These are phyloP conservation scores for Etheostoma spectabile DNA, from an alignment of 2,113 vertebrate genomes.

Conservation along the genomic window DNA sequence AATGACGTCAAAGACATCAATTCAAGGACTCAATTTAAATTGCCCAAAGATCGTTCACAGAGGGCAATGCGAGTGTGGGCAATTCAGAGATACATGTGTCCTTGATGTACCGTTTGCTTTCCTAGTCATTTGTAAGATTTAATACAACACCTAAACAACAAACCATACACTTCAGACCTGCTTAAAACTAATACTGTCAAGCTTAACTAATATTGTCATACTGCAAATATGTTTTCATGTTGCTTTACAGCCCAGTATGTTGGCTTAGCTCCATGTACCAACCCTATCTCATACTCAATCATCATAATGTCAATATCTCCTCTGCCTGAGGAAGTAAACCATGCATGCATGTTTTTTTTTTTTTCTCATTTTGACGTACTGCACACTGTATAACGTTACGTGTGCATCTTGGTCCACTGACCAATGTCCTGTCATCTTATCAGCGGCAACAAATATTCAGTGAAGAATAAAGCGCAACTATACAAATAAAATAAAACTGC, in stretches of 20 bases:
- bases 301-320: constrained; percentile 56
- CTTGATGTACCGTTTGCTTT: background rate
- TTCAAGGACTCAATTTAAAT: background rate
- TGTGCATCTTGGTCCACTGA: constrained; percentile 11
- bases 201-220: background rate
- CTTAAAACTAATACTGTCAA: background rate
- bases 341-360: background rate
- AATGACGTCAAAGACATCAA: background rate
- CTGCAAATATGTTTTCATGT: background rate
- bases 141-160: background rate
- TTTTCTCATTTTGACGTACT: constrained; percentile 13
- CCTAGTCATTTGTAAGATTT: background rate
- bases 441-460: constrained; percentile 27
- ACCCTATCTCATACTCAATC: constrained; percentile 1
- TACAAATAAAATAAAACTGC: constrained; percentile 46
- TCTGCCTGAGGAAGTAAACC: constrained; percentile 11
- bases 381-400: constrained; percentile 7
- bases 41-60: background rate
- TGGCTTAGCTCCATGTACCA: constrained; percentile 48
- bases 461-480: constrained; percentile 29
- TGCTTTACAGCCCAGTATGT: constrained; percentile 20
- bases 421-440: constrained; percentile 24
- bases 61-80: background rate
- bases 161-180: background rate
- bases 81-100: background rate